These are phyloP conservation scores for Porites australiensis DNA, from an alignment of 64 coral and sea anemone genomes.

Conservation along the genomic window DNA sequence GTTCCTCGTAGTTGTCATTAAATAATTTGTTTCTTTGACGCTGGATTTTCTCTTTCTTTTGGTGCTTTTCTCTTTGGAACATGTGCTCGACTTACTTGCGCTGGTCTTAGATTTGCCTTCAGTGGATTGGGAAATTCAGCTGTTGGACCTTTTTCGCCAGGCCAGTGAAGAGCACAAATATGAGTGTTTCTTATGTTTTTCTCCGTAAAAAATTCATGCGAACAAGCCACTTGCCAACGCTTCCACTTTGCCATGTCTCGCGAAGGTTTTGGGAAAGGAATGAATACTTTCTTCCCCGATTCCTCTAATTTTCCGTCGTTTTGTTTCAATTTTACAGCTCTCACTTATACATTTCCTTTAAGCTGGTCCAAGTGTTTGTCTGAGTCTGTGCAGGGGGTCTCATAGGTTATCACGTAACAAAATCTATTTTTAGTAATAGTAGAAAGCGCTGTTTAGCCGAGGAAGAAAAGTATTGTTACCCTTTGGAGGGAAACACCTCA, in stretches of 20 bases:
- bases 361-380: conserved; percentile 56
- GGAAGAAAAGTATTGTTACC: too few species aligned
- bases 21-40: conserved; percentile 15
- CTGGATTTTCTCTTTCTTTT: conserved; percentile 55
- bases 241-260: too few species aligned
- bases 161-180: conserved; percentile 79
- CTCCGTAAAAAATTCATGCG: too few species aligned
- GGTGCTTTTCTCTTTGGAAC: conserved; percentile 77
- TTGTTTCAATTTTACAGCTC: conserved; percentile 21
- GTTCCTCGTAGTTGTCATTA: too few species aligned
- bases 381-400: conserved; percentile 11
- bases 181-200: conserved; percentile 56
- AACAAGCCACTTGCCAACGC: too few species aligned
- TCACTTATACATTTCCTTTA: conserved; percentile 31
- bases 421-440: too few species aligned
- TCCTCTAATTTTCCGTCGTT: background rate
- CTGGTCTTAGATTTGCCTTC: conserved; percentile 71
- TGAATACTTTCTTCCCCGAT: too few species aligned
- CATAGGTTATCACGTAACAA: too few species aligned
- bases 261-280: too few species aligned
- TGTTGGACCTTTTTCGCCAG: conserved; percentile 70
- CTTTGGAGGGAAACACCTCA: too few species aligned
- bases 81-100: conserved; percentile 48
- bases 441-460: too few species aligned
- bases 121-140: conserved; percentile 73